phyloP scores from a whole-genome alignment of 2,797 vertebrate species.

The Ciconia nigra region DNA sequence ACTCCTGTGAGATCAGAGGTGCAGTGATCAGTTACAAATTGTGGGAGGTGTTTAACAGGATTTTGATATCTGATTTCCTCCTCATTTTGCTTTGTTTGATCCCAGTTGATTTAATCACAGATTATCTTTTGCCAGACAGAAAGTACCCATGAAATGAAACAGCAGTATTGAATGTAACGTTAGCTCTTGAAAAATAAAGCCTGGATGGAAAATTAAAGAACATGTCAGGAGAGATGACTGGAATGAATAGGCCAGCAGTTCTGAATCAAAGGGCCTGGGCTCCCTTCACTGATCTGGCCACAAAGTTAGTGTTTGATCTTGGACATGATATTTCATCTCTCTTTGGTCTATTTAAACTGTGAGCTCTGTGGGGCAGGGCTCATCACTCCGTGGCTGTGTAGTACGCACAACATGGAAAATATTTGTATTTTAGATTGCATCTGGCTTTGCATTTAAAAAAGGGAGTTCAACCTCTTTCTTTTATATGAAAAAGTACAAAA shows the following conservation, averaged over 20 bases:
- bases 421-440: not conserved
- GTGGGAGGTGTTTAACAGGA: not conserved
- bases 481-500: not conserved
- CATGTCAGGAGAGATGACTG: not conserved
- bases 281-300: not conserved
- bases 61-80: conserved; percentile 26
- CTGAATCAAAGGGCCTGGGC: not conserved
- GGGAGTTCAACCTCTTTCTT: not conserved
- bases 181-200: not conserved
- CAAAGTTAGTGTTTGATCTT: not conserved
- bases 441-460: not conserved
- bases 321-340: not conserved
- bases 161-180: not conserved
- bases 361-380: not conserved
- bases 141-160: not conserved
- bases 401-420: not conserved
- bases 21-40: not conserved
- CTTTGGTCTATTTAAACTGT: not conserved
- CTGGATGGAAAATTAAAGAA: not conserved
- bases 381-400: not conserved
- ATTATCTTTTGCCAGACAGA: not conserved
- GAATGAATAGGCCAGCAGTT: not conserved
- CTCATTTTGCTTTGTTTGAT: not conserved
- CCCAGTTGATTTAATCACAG: not conserved
- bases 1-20: not conserved